Evolutionary conservation across 2,113 vertebrate genomes (phyloP).

Genomic region (Pituophis catenifer): DNA sequence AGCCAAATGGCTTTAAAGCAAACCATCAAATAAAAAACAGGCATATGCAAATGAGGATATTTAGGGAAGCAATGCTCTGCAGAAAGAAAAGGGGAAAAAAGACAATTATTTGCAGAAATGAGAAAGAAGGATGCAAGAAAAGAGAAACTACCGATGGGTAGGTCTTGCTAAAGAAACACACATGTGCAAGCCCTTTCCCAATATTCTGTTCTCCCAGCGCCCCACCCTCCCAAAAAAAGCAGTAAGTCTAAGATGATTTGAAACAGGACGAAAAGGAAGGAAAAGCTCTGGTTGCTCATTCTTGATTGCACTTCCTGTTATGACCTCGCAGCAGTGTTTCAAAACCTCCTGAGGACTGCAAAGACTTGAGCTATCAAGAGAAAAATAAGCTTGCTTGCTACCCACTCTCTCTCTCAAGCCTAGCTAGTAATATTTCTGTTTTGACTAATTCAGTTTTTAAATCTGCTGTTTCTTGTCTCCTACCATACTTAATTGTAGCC

Average conservation of each 20-base stretch:
- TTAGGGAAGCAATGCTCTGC: neutral
- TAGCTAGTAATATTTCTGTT: neutral
- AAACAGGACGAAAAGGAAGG: constrained; percentile 71
- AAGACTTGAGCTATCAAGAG: constrained; percentile 38
- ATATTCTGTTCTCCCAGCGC: neutral
- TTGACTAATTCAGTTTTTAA: neutral
- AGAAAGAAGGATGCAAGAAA: neutral
- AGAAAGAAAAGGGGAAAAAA: neutral
- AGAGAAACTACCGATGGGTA: neutral
- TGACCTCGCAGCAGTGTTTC: constrained; percentile 61
- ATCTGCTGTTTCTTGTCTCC: neutral
- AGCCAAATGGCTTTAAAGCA: neutral
- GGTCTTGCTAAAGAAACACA: neutral
- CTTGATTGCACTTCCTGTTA: constrained; percentile 69
- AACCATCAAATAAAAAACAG: neutral
- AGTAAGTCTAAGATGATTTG: constrained; percentile 60
- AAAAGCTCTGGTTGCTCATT: constrained; percentile 61
- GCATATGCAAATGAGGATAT: neutral
- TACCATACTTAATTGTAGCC: neutral
- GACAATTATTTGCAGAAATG: neutral
- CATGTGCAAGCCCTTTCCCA: neutral
- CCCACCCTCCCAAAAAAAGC: neutral
- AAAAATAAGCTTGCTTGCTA: constrained; percentile 43
- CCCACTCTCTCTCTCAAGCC: neutral
- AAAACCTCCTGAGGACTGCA: constrained; percentile 52